Percentiles rank a stretch among this genome's conserved stretches.
Conservation (phyloP, 2,888 invertebrate species). For the Parnassius mnemosyne region DNA sequence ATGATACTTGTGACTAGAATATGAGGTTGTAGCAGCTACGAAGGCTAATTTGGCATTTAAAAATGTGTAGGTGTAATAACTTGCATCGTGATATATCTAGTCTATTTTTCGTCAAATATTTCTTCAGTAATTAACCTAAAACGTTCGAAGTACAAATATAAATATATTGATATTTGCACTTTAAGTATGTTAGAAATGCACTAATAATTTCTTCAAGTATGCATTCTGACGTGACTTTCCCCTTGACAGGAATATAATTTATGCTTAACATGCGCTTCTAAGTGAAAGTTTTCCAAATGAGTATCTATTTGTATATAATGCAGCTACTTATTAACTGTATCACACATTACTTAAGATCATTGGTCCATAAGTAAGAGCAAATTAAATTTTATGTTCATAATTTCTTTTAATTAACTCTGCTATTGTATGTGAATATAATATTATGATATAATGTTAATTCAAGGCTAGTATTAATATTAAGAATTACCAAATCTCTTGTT, state of each 20-base stretch:
- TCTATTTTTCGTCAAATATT: conserved; percentile 1
- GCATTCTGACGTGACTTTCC: conserved; percentile 35
- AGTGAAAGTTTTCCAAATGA: conserved; percentile 36
- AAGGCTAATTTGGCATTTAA: conserved; percentile 39
- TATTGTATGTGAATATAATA: no score
- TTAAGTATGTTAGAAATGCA: conserved; percentile 44
- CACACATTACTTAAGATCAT: conserved; percentile 3
- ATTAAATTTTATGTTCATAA: not conserved
- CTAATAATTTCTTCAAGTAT: conserved; percentile 52
- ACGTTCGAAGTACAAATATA: not conserved
- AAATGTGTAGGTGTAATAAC: conserved; percentile 46
- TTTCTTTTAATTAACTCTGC: no score
- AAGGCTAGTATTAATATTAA: not conserved
- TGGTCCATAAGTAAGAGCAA: not conserved
- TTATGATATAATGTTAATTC: no score
- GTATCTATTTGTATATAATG: conserved; percentile 4
- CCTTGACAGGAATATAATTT: conserved; percentile 33
- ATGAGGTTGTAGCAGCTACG: conserved; percentile 13
- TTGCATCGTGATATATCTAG: conserved; percentile 9
- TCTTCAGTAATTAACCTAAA: not conserved
- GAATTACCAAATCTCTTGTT: not conserved
- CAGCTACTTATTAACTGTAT: conserved; percentile 8
- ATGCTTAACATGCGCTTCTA: conserved; percentile 29
- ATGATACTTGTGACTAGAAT: conserved; percentile 10
- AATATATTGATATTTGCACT: not conserved